These are phyloP conservation scores for Macquaria ambigua DNA, from an alignment of 2,113 vertebrate species.

Conservation along the genomic window DNA sequence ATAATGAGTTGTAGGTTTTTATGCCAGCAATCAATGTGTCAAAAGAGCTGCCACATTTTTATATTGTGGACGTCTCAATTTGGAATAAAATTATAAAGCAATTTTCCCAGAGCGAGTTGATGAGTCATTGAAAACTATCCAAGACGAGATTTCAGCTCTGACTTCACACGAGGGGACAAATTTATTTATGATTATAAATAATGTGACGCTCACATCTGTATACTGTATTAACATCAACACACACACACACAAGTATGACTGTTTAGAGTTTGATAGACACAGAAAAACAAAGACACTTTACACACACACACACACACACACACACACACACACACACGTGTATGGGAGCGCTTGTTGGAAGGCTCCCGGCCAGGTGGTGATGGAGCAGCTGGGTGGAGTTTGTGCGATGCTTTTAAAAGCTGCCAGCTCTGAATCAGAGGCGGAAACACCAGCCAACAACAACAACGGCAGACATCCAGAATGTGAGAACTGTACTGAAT, in stretches of 20 bases:
- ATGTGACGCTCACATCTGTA: constrained; percentile 11
- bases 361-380: constrained; percentile 24
- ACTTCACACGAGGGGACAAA: background rate
- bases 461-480: background rate
- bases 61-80: constrained; percentile 13
- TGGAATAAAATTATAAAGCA: constrained; percentile 20
- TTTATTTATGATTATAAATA: background rate
- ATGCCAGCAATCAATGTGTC: constrained; percentile 28
- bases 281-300: background rate
- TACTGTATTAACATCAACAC: background rate
- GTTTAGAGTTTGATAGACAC: background rate
- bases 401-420: constrained; percentile 27
- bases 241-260: background rate
- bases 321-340: background rate
- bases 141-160: background rate
- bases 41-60: constrained; percentile 3
- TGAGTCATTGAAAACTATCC: background rate
- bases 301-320: background rate
- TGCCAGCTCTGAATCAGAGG: constrained; percentile 37
- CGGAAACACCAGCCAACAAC: constrained; percentile 12
- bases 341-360: background rate
- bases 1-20: constrained; percentile 4
- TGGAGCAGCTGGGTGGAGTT: constrained; percentile 44
- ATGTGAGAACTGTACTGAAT: constrained; percentile 41
- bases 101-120: background rate